Evolutionary conservation across 2,113 vertebrate species (phyloP).

Genomic region (Cairina moschata): DNA sequence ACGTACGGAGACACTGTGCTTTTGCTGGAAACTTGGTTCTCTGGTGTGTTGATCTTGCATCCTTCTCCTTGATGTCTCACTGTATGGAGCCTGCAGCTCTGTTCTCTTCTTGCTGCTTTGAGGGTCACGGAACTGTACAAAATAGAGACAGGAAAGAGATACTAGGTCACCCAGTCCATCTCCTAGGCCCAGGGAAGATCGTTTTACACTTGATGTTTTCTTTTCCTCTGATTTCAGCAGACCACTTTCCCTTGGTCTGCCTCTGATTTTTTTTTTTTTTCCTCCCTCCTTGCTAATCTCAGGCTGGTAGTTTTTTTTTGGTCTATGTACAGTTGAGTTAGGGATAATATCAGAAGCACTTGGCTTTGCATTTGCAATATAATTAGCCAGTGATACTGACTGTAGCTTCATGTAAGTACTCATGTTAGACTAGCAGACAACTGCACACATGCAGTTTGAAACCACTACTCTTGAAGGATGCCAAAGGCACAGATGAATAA

Average conservation of each 20-base stretch:
- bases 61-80: rapidly evolving
- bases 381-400: neutral
- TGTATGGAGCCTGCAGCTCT: neutral
- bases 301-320: neutral
- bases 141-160: neutral
- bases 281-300: neutral
- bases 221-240: neutral
- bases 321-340: neutral
- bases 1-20: rapidly evolving
- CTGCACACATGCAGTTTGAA: neutral
- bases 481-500: neutral
- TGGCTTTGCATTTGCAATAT: neutral
- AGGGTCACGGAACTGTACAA: neutral
- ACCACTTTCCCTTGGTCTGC: neutral
- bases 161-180: neutral
- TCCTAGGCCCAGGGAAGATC: neutral
- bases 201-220: neutral
- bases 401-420: neutral
- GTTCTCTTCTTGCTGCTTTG: neutral
- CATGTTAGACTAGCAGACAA: rapidly evolving
- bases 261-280: neutral
- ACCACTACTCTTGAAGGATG: neutral
- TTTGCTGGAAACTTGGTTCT: neutral
- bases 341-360: neutral
- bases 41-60: neutral